Base-by-base conservation (phyloP, 2,113 vertebrate species). In the Eptesicus fuscus region DNA sequence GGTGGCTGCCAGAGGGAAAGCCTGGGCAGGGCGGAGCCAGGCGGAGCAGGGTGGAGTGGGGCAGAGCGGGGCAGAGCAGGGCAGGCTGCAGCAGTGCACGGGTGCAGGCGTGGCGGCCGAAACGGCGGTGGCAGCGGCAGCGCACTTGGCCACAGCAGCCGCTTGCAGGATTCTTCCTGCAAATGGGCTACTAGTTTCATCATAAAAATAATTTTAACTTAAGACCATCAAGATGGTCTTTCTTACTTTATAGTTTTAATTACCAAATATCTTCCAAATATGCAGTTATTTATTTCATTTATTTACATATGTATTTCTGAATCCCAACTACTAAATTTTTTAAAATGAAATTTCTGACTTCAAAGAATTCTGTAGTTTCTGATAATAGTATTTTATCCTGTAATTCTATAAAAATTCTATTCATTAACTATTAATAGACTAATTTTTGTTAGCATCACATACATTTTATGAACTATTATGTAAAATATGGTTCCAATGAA, bases 171-270 rank as follows among this genome's bases (percentile, higher is more conserved):
- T n/a, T n/a, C n/a, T n/a, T n/a, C n/a, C n/a, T n/a, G n/a, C n/a
- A n/a, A n/a, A n/a, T n/a, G n/a, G n/a, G n/a, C n/a, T n/a, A n/a
- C n/a, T n/a, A n/a, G n/a, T n/a, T 67, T 82, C 47, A 69, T 42
- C 13, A 88, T 59, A 95, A 90, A 94, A 82, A 65, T 53, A 59
- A 65, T 65, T 90, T 69, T 86, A 96, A 73, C 12, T 1, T 9
- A 85, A 85, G 20, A 86, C 13, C 44, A 44, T 85, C 11, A 83
- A 82, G 59, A 67, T 69, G 44, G 80, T 63, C 3, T 80, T 86
- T 44, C 20, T 87, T 47, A 71, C n/a, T 93, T 92, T 88, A 47
- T 2, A 73, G 82, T 91, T 93, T 65, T 83, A 69, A 49, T 83
- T 65, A 63, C 10, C 91, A 22, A 71, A 88, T 83, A 51, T 70